Evolutionary conservation across 2,888 invertebrate species (phyloP).

Genomic region (Hemistola chrysoprasaria): DNA sequence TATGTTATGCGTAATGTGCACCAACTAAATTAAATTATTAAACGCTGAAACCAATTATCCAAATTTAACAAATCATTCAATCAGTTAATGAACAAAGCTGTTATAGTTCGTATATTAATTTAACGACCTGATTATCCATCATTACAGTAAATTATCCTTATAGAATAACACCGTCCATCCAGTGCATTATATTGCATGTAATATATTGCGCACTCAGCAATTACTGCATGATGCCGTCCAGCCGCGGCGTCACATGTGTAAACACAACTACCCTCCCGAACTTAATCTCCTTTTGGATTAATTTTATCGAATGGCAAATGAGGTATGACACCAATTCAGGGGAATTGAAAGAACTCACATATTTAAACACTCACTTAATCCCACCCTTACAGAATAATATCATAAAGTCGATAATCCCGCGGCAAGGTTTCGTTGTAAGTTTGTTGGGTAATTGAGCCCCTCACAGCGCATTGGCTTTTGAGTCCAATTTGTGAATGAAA

Average conservation of each 20-base stretch:
- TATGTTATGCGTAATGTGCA: too few species aligned
- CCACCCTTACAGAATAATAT: slow-evolving; percentile 28
- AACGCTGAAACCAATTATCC: too few species aligned
- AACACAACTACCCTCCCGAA: slow-evolving; percentile 54
- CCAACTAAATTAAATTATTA: too few species aligned
- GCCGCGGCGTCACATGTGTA: slow-evolving; percentile 54
- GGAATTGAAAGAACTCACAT: slow-evolving; percentile 51
- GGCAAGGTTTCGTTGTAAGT: slow-evolving; percentile 19
- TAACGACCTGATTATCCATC: slow-evolving; percentile 41
- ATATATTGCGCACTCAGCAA: too few species aligned
- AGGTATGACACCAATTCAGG: slow-evolving; percentile 69
- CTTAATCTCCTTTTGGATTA: slow-evolving; percentile 71
- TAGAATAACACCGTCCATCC: slow-evolving; percentile 57
- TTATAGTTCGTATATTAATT: slow-evolving; percentile 28
- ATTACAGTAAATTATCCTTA: slow-evolving; percentile 48
- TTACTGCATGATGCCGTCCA: slow-evolving; percentile 9
- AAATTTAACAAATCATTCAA: too few species aligned
- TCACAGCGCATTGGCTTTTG: slow-evolving; percentile 64
- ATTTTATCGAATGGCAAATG: slow-evolving; percentile 79
- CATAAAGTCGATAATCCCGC: slow-evolving; percentile 41
- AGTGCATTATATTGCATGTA: slow-evolving; percentile 50
- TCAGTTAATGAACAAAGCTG: too few species aligned
- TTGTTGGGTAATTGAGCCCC: slow-evolving; percentile 45
- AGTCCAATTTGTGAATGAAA: slow-evolving; percentile 77
- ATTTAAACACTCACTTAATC: slow-evolving; percentile 27